Evolutionary conservation across 2,888 invertebrate genomes (phyloP).

Genomic region (Steinernema carpocapsae): DNA sequence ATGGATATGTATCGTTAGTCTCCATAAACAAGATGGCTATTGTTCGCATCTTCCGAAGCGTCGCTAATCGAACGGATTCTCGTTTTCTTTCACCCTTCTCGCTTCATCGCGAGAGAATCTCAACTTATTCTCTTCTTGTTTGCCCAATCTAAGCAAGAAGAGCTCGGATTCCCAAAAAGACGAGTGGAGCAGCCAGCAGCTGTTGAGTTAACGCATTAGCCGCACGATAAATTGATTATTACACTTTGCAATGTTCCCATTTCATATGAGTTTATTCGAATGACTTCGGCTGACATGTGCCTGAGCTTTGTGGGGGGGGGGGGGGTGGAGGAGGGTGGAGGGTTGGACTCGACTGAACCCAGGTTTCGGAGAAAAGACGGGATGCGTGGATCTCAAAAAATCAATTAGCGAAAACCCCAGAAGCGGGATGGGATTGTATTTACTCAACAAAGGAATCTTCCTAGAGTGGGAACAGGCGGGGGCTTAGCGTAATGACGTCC

Average conservation of each 20-base stretch:
- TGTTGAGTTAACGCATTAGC: slow-evolving; percentile 2
- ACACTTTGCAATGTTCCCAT: slow-evolving; percentile 11
- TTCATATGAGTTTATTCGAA: neutral
- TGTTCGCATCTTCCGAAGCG: slow-evolving; percentile 2
- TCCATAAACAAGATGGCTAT: slow-evolving; percentile 6
- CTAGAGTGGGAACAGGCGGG: no score
- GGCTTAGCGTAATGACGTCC: no score
- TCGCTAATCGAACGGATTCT: slow-evolving; percentile 4
- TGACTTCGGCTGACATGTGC: neutral
- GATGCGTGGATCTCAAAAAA: neutral
- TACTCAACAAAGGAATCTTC: no score
- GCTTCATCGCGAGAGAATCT: neutral
- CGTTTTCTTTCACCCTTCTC: neutral
- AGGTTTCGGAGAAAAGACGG: neutral
- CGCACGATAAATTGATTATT: slow-evolving; percentile 18
- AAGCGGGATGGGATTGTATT: no score
- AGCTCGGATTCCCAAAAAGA: slow-evolving; percentile 18
- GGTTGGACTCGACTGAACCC: neutral
- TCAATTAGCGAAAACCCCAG: neutral
- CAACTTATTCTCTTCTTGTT: neutral
- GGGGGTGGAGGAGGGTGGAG: neutral
- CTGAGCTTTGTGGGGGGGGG: no score
- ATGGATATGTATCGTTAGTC: neutral
- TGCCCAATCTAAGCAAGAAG: no score
- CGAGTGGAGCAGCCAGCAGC: neutral